Evolutionary conservation across 2,888 invertebrate genomes (phyloP).

Genomic region (Selenia dentaria): DNA sequence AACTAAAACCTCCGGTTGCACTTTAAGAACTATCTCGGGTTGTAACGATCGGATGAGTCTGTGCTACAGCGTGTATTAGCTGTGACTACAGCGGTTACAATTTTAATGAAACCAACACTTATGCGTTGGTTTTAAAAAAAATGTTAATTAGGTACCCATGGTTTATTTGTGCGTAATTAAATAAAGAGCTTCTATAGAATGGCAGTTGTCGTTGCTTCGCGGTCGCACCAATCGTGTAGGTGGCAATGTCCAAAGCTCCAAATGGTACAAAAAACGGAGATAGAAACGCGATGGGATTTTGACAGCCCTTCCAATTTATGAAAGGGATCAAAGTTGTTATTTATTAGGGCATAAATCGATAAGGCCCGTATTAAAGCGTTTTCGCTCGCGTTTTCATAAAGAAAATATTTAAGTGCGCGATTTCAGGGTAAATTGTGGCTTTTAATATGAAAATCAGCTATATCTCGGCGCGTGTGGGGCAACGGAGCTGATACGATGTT

Average conservation of each 20-base stretch:
- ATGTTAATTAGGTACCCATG: no score
- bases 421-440: conserved; percentile 20
- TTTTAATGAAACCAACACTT: no score
- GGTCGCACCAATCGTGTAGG: no score
- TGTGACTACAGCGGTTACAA: no score
- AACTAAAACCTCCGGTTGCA: no score
- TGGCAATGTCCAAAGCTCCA: conserved; percentile 15
- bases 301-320: conserved; percentile 55
- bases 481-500: neutral
- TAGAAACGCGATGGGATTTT: conserved; percentile 44
- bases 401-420: conserved; percentile 24
- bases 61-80: no score
- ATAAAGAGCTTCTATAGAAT: no score
- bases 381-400: conserved; percentile 33
- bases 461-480: conserved; percentile 1
- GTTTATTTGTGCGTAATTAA: no score
- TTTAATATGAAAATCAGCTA: conserved; percentile 17
- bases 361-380: conserved; percentile 48
- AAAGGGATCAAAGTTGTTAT: conserved; percentile 63
- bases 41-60: no score
- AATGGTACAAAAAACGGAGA: conserved; percentile 34
- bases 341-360: conserved; percentile 56
- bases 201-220: neutral
- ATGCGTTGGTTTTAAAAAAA: no score
- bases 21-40: no score